Evolutionary conservation across 2,888 invertebrate genomes (phyloP).

Genomic region (Heliconius erato): DNA sequence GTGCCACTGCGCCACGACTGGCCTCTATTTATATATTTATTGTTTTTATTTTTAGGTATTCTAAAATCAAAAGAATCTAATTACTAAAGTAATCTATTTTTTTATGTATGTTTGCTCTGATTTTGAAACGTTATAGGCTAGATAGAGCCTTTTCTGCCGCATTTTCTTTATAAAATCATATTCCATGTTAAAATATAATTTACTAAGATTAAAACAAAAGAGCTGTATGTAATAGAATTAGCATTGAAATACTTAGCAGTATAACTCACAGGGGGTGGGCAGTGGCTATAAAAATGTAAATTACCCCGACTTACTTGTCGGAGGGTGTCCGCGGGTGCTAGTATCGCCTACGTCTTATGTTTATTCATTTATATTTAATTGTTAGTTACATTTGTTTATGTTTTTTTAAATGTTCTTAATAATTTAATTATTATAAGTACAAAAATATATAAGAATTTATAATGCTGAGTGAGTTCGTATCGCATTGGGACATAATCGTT

Average conservation of each 20-base stretch:
- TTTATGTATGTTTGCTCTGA: too few relatives aligned
- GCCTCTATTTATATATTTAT: too few relatives aligned
- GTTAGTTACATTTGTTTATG: background rate
- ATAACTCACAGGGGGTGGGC: constrained; percentile 51
- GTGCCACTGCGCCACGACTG: too few relatives aligned
- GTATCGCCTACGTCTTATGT: constrained; percentile 41
- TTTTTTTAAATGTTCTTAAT: background rate
- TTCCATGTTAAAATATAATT: background rate
- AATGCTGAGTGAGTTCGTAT: background rate
- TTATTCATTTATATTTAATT: constrained; percentile 34
- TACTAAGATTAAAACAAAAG: too few relatives aligned
- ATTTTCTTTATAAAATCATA: too few relatives aligned
- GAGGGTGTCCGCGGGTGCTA: constrained; percentile 48
- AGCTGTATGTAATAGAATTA: constrained; percentile 23
- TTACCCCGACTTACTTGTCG: constrained; percentile 49
- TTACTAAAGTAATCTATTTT: too few relatives aligned
- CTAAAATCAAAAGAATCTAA: too few relatives aligned
- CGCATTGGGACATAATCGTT: background rate
- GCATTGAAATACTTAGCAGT: constrained; percentile 9
- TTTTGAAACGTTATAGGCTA: too few relatives aligned
- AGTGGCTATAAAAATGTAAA: constrained; percentile 76
- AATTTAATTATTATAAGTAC: background rate
- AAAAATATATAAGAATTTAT: background rate
- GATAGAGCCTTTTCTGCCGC: too few relatives aligned
- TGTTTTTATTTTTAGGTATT: background rate